phyloP scores from a whole-genome alignment of 1,140 invertebrate species.

The Camponotus floridanus region DNA sequence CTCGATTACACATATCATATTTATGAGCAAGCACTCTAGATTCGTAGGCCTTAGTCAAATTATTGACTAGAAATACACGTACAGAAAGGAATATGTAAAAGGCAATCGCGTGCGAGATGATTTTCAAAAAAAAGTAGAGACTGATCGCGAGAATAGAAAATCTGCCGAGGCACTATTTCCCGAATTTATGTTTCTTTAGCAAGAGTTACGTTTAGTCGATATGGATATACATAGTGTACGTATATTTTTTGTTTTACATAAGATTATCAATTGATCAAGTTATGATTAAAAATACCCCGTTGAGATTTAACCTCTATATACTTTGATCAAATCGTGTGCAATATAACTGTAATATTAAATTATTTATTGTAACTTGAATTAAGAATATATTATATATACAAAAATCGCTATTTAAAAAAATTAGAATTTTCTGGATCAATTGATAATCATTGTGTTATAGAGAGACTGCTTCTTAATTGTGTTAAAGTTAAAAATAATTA shows the following conservation, averaged over 20 bases:
- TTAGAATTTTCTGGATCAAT: constrained; percentile 50
- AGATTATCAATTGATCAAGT: constrained; percentile 68
- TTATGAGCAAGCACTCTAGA: constrained; percentile 75
- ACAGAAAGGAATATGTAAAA: constrained; percentile 25
- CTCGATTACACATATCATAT: constrained; percentile 76
- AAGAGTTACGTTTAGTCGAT: constrained; percentile 32
- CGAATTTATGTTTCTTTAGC: constrained; percentile 42
- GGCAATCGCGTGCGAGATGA: constrained; percentile 18
- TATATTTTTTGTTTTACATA: constrained; percentile 58
- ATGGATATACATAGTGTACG: constrained; percentile 3
- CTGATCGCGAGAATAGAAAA: constrained; percentile 19
- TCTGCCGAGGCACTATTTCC: constrained; percentile 47
- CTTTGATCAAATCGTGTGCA: neutral
- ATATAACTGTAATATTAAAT: constrained; percentile 21
- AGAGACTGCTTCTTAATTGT: constrained; percentile 67
- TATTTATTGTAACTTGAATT: neutral
- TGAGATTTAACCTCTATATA: constrained; percentile 34
- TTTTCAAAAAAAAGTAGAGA: constrained; percentile 45
- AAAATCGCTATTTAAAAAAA: constrained; percentile 10
- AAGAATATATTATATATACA: constrained; percentile 13
- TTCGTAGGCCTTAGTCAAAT: constrained; percentile 69
- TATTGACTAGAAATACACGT: constrained; percentile 63
- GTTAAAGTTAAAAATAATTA: constrained; percentile 61
- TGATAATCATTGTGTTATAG: constrained; percentile 63
- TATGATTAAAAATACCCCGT: neutral